Conservation (phyloP, 64 coral and sea anemone genomes). For the Platygyra sinensis region DNA sequence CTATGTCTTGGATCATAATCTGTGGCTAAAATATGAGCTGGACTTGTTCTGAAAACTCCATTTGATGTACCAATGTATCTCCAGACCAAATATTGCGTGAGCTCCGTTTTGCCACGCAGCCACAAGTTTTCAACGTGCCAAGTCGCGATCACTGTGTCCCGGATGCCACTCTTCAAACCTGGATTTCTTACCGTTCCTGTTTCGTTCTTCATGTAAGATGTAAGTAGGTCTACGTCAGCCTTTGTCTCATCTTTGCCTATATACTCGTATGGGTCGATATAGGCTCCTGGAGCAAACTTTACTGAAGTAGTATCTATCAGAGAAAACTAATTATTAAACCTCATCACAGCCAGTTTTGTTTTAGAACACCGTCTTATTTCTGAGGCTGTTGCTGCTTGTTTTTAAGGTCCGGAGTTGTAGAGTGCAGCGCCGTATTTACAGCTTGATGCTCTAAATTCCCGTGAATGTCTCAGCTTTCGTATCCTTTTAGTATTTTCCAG, state of each 20-base stretch:
- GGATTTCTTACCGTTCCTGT: neutral
- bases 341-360: too few relatives aligned
- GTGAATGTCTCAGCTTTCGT: too few relatives aligned
- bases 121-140: slow-evolving; percentile 46
- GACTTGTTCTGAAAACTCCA: slow-evolving; percentile 53
- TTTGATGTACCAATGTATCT: slow-evolving; percentile 67
- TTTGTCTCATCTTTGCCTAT: slow-evolving; percentile 40
- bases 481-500: too few relatives aligned
- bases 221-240: neutral
- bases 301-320: slow-evolving; percentile 46
- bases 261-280: slow-evolving; percentile 54
- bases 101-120: slow-evolving; percentile 24
- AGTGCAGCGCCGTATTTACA: too few relatives aligned
- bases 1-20: slow-evolving; percentile 54
- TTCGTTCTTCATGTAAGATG: slow-evolving; percentile 32
- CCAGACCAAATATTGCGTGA: slow-evolving; percentile 57
- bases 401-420: too few relatives aligned
- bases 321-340: neutral
- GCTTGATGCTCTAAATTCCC: too few relatives aligned
- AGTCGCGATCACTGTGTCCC: slow-evolving; percentile 59
- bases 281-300: slow-evolving; percentile 59
- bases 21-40: slow-evolving; percentile 17
- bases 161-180: slow-evolving; percentile 40
- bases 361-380: too few relatives aligned
- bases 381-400: too few relatives aligned